A percentile compares a stretch with the other conserved stretches of the same genome.
phyloP scores from a whole-genome alignment of 2,113 vertebrate species.

The Lates calcarifer region DNA sequence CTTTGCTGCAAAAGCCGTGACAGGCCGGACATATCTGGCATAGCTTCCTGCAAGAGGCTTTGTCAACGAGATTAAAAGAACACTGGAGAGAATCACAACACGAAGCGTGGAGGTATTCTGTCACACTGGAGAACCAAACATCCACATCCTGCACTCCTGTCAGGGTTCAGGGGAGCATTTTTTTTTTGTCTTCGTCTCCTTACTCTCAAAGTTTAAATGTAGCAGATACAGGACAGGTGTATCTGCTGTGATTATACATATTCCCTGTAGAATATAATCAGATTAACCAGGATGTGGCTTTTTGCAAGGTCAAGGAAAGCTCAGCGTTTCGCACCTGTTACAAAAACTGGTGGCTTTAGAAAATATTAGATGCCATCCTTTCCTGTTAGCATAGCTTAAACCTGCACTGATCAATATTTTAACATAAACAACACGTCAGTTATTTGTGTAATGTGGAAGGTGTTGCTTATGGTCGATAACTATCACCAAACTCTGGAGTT shows the following conservation, averaged over 20 bases:
- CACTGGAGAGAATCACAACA: constrained; percentile 74
- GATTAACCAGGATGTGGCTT: too few species aligned
- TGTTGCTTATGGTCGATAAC: too few species aligned
- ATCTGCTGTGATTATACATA: not conserved
- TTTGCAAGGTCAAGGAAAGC: too few species aligned
- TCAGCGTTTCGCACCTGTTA: too few species aligned
- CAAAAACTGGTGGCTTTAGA: too few species aligned
- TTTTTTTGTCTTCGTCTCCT: constrained; percentile 12
- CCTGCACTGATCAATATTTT: too few species aligned
- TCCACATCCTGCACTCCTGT: constrained; percentile 53
- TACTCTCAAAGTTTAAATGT: not conserved
- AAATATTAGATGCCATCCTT: too few species aligned
- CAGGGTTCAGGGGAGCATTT: not conserved
- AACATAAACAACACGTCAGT: too few species aligned
- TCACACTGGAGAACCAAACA: constrained; percentile 29
- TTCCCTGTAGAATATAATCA: too few species aligned
- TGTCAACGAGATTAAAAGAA: constrained; percentile 79
- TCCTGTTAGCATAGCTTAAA: too few species aligned
- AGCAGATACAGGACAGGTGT: not conserved
- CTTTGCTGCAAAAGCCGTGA: constrained; percentile 61
- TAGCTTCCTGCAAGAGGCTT: constrained; percentile 76
- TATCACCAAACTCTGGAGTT: too few species aligned
- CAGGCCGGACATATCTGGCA: constrained; percentile 81
- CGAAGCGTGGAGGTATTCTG: constrained; percentile 35
- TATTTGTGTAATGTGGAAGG: too few species aligned